Conservation (phyloP, 2,888 invertebrate species). For the Aplocera efformata region DNA sequence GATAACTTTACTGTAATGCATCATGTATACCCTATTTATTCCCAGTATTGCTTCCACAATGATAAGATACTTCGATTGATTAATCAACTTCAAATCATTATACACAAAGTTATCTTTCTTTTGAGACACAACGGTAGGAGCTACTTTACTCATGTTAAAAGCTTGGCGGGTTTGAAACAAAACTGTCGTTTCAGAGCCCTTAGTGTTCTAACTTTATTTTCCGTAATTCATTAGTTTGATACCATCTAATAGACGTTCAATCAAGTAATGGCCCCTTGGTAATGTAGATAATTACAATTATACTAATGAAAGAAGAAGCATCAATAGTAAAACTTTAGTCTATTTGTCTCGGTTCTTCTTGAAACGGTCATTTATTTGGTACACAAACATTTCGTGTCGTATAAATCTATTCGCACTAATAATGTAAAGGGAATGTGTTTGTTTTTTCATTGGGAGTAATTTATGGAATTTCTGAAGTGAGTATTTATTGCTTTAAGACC, state of each 20-base stretch:
- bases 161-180: constrained; percentile 8
- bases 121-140: constrained; percentile 7
- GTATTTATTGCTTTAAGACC: too few species aligned
- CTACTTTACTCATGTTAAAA: constrained; percentile 39
- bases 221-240: constrained; percentile 6
- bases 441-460: too few species aligned
- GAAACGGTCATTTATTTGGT: too few species aligned
- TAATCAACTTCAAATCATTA: constrained; percentile 21
- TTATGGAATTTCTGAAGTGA: too few species aligned
- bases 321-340: too few species aligned
- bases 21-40: constrained; percentile 42
- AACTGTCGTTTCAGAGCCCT: constrained; percentile 1
- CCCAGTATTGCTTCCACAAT: constrained; percentile 35
- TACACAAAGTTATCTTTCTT: constrained; percentile 16
- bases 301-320: too few species aligned
- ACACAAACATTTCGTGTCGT: too few species aligned
- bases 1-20: constrained; percentile 33
- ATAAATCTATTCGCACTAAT: too few species aligned
- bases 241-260: constrained; percentile 45
- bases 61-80: constrained; percentile 36
- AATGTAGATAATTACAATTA: too few species aligned
- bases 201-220: too few species aligned
- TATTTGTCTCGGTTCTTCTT: too few species aligned
- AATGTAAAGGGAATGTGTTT: too few species aligned
- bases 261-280: constrained; percentile 32